Evolutionary conservation across 1,140 invertebrate species (phyloP), one percentile per base, ranked within the genome.

Genomic region (Halotydeus destructor): DNA sequence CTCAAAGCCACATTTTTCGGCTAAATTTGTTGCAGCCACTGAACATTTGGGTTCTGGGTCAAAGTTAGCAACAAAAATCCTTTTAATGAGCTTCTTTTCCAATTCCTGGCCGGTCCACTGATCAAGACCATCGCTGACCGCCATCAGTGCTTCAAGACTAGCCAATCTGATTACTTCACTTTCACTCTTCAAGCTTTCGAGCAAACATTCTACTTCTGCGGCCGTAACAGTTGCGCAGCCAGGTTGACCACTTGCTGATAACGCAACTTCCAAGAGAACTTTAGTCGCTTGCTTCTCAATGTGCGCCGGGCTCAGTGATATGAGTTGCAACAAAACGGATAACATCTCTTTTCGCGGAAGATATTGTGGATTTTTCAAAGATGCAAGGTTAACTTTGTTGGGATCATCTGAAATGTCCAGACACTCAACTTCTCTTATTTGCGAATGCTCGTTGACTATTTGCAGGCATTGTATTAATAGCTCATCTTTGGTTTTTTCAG

Each of bases 261-360:
- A 60, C 1, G 79, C 76, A 3, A 84, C 72, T 50, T 81, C 77
- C 34, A 84, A 54, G 18, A 89, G 58, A 14, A 75, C 75, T 19
- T 67, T 66, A n/a, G 71, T 70, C 2, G 78, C 76, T 50, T 75
- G 70, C 3, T 76, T 71, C 56, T 84, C 79, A 12, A 80, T 62
- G 40, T 74, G 67, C 3, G 71, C 73, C 16, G 55, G 59, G 22
- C 27, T 62, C 62, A 67, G 55, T 69, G 74, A 71, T 50, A 88
- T 80, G 4, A 89, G 62, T 45, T 82, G 67, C 27, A 89, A 69
- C 8, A 89, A 62, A 14, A 85, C 58, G 33, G 73, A 62, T 50
- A 88, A 74, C 66, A 93, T 77, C 44, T 81, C 71, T 51, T 71
- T 69, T 33, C 76, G 65, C 3, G 86, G 85, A 45, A 91, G 63